A percentile compares a stretch with the other conserved stretches of the same genome.
phyloP scores from a whole-genome alignment of 2,113 vertebrate genomes.

The Erpornis zantholeuca region DNA sequence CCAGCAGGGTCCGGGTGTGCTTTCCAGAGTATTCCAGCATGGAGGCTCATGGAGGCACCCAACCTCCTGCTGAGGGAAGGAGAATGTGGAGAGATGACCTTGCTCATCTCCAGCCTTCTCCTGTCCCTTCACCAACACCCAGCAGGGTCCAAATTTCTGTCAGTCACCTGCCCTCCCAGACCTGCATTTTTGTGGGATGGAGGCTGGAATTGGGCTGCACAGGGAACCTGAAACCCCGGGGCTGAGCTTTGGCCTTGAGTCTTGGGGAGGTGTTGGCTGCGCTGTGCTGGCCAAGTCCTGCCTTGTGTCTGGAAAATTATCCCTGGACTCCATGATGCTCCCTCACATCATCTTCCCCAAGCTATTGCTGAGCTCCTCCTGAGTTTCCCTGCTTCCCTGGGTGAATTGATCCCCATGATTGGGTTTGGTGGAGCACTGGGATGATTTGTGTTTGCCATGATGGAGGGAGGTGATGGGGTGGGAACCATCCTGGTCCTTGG shows the following conservation, averaged over 20 bases:
- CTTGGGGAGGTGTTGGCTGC: neutral
- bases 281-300: neutral
- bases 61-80: neutral
- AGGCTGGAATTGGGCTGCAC: neutral
- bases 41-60: neutral
- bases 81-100: neutral
- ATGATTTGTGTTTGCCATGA: accelerated
- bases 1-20: accelerated
- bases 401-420: neutral
- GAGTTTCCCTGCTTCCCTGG: neutral
- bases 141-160: neutral
- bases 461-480: neutral
- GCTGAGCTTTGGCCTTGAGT: neutral
- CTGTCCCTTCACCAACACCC: neutral
- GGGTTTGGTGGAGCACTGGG: neutral
- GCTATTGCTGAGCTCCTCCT: neutral
- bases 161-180: neutral
- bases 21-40: neutral
- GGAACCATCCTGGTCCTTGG: neutral
- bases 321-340: neutral
- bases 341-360: accelerated
- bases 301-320: neutral
- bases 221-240: neutral
- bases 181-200: accelerated
- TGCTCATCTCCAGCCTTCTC: neutral